A percentile compares a stretch with the other conserved stretches of the same genome.
Conservation (phyloP, 2,797 vertebrate genomes). For the Liasis olivaceus region DNA sequence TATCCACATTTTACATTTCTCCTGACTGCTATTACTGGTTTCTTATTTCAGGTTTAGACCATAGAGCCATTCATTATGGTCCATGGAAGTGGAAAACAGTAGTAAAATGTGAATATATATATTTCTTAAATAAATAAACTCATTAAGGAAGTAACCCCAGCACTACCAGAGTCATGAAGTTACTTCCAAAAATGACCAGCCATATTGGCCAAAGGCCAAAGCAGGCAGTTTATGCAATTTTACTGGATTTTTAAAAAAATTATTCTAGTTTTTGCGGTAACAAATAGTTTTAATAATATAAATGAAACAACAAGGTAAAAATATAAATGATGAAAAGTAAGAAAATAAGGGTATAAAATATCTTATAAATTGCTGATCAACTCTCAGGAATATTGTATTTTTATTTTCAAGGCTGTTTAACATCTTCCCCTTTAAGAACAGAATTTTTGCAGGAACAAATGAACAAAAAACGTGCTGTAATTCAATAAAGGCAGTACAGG, state of each 20-base stretch:
- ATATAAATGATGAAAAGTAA: background rate
- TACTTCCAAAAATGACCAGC: background rate
- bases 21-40: background rate
- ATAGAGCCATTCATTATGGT: background rate
- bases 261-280: background rate
- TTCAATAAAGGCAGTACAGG: background rate
- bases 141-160: background rate
- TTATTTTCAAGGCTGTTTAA: background rate
- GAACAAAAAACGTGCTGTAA: background rate
- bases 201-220: background rate
- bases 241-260: background rate
- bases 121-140: background rate
- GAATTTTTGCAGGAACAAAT: background rate
- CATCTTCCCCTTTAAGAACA: background rate
- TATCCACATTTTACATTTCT: background rate
- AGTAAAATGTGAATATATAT: background rate
- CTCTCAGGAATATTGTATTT: background rate
- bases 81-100: background rate
- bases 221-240: background rate
- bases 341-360: background rate
- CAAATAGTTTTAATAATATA: background rate
- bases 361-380: background rate
- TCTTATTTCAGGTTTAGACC: background rate
- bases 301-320: background rate
- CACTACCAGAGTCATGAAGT: background rate